phyloP scores from a whole-genome alignment of 2,113 vertebrate species.

The Athene cunicularia region DNA sequence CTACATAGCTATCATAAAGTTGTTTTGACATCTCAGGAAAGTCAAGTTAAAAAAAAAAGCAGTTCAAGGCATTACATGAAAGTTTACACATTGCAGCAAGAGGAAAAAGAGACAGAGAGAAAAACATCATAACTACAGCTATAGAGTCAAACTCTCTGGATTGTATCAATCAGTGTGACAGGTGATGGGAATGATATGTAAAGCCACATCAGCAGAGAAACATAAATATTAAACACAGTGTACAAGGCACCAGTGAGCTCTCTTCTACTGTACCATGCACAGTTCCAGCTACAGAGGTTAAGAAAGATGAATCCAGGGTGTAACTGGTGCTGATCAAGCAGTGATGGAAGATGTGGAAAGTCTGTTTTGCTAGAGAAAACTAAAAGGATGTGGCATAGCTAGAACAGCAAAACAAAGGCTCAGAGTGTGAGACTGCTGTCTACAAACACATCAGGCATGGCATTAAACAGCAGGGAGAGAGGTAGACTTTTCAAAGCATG shows the following conservation, averaged over 20 bases:
- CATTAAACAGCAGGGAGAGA: background rate
- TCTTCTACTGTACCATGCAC: background rate
- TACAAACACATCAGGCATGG: background rate
- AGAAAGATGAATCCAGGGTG: background rate
- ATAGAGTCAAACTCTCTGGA: background rate
- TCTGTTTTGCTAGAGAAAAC: background rate
- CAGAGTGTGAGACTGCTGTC: background rate
- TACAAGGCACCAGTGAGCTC: background rate
- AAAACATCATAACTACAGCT: background rate
- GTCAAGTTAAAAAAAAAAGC: background rate
- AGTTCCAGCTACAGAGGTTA: background rate
- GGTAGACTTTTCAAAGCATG: background rate
- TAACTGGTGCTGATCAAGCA: background rate
- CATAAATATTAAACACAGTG: background rate
- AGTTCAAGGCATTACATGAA: background rate
- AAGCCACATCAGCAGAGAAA: background rate
- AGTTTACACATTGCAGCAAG: background rate
- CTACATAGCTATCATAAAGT: background rate
- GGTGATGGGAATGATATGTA: background rate
- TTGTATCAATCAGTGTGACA: background rate
- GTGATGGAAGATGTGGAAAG: background rate
- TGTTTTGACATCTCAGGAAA: background rate
- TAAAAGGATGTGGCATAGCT: fast-evolving
- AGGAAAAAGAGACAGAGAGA: background rate
- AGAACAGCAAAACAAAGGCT: background rate